phyloP scores from a whole-genome alignment of 2,888 invertebrate species.

The Tetragonisca angustula region DNA sequence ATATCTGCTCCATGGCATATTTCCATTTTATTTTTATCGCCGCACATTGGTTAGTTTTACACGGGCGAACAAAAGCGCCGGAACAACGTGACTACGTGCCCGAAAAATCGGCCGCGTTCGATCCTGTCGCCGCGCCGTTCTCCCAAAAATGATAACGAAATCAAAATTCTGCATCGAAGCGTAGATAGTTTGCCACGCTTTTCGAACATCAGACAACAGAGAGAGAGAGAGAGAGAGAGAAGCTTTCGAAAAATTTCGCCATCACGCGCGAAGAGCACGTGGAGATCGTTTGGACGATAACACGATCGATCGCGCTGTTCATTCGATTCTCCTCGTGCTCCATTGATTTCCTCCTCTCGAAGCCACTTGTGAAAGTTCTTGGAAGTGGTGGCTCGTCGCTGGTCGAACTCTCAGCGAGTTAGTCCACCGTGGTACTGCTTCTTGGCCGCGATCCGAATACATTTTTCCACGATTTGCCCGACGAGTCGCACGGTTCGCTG shows the following conservation, averaged over 20 bases:
- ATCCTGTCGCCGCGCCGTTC: neutral
- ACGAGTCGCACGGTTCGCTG: neutral
- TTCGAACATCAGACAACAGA: neutral
- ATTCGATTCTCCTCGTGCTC: neutral
- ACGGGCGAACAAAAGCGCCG: neutral
- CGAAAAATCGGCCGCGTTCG: neutral
- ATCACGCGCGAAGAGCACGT: neutral
- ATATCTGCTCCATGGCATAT: neutral
- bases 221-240: neutral
- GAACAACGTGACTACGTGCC: neutral
- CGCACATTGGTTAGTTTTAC: neutral
- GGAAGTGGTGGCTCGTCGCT: slow-evolving; percentile 5
- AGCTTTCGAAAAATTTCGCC: neutral
- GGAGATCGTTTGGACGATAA: slow-evolving; percentile 2
- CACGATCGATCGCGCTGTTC: slow-evolving; percentile 4
- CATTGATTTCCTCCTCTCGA: slow-evolving; percentile 12
- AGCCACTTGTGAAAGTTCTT: slow-evolving; percentile 14
- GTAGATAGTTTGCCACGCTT: neutral
- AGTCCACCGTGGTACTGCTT: slow-evolving; percentile 1
- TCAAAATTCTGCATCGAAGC: neutral
- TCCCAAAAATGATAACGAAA: neutral
- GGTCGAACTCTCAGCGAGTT: slow-evolving; percentile 1
- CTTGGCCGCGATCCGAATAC: slow-evolving; percentile 36
- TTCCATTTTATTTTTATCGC: slow-evolving; percentile 28
- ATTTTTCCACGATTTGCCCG: slow-evolving; percentile 1